Conservation (phyloP, 2,888 invertebrate species). For the Microctonus brassicae region DNA sequence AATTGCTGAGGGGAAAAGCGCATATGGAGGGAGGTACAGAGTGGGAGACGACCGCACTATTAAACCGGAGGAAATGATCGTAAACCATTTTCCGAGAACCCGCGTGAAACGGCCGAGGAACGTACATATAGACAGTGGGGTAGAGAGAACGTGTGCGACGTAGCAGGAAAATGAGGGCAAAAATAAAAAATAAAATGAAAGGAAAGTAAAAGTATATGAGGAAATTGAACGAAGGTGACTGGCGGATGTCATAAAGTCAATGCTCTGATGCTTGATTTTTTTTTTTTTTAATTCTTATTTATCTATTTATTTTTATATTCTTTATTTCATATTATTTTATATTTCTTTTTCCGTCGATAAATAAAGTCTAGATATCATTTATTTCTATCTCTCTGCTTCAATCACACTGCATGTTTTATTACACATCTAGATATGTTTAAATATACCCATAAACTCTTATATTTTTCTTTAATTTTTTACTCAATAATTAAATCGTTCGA, state of each 20-base stretch:
- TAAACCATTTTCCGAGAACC: conserved; percentile 30
- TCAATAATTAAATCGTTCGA: background rate
- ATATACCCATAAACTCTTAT: conserved; percentile 1
- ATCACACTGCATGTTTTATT: too few relatives aligned
- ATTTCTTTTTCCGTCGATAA: background rate
- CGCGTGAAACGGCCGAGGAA: conserved; percentile 2
- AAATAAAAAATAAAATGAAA: conserved; percentile 21
- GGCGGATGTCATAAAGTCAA: conserved; percentile 31
- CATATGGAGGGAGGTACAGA: background rate
- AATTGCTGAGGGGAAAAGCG: too few relatives aligned
- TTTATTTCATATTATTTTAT: background rate
- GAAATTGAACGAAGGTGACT: conserved; percentile 30
- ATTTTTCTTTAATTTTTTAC: background rate
- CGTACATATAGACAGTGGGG: background rate
- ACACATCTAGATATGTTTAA: background rate
- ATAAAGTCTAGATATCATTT: too few relatives aligned
- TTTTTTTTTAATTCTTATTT: conserved; percentile 1
- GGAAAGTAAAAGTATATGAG: conserved; percentile 28
- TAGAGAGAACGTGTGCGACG: conserved; percentile 1
- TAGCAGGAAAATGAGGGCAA: conserved; percentile 30
- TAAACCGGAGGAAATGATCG: conserved; percentile 33
- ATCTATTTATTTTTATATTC: background rate
- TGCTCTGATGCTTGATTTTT: conserved; percentile 7
- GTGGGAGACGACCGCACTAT: conserved; percentile 23
- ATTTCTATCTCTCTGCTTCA: too few relatives aligned